phyloP scores from a whole-genome alignment of 1,140 invertebrate genomes.

The Saccostrea glomerata region DNA sequence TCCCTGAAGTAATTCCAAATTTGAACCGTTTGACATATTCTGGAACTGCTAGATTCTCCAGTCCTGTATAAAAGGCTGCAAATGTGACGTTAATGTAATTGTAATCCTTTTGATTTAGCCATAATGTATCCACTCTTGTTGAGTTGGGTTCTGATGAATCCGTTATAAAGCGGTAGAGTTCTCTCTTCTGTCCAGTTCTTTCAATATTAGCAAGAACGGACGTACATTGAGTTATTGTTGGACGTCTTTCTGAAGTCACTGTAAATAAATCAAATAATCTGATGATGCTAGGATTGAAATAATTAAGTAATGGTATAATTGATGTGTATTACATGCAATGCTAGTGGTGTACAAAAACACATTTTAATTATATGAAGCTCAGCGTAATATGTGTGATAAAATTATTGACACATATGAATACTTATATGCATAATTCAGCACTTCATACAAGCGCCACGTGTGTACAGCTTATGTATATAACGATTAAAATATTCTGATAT shows the following conservation, averaged over 20 bases:
- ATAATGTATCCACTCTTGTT: conserved; percentile 22
- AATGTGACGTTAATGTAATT: conserved; percentile 1
- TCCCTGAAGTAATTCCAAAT: conserved; percentile 35
- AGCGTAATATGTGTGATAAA: too few relatives aligned
- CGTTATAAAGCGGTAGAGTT: conserved; percentile 39
- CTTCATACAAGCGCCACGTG: too few relatives aligned
- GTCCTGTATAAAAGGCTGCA: conserved; percentile 23
- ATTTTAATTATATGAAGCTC: too few relatives aligned
- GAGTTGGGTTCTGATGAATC: conserved; percentile 43
- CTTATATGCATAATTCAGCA: too few relatives aligned
- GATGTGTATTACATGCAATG: too few relatives aligned
- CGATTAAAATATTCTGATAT: too few relatives aligned
- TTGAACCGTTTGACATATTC: background rate
- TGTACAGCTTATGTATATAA: too few relatives aligned
- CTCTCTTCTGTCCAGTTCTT: background rate
- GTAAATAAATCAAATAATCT: background rate
- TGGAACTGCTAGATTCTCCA: background rate
- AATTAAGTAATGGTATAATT: too few relatives aligned
- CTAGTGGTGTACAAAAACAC: too few relatives aligned
- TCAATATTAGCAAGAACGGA: conserved; percentile 18
- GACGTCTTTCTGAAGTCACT: conserved; percentile 16
- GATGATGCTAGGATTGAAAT: too few relatives aligned
- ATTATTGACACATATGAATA: too few relatives aligned
- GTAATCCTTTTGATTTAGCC: conserved; percentile 37
- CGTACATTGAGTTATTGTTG: conserved; percentile 28